Conservation (phyloP, 37 sponge, comb jelly and placozoan genomes). For the Theonella swinhoei region DNA sequence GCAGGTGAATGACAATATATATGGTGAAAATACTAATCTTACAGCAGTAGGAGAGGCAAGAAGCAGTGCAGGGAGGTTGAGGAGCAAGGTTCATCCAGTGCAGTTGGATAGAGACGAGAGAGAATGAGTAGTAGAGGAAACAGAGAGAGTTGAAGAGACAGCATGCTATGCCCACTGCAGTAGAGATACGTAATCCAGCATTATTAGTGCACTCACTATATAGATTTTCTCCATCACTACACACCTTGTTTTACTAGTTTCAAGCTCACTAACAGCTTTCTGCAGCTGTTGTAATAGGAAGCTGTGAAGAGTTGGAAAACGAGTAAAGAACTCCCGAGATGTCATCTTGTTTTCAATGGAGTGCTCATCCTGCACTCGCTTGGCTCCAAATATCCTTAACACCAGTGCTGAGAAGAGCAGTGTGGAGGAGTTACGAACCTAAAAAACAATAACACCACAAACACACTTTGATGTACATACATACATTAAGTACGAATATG, state of each 20-base stretch:
- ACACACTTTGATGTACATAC: not conserved
- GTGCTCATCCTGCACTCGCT: slow-evolving; percentile 71
- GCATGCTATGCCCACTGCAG: not conserved
- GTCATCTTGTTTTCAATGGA: slow-evolving; percentile 85
- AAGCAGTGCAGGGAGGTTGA: slow-evolving; percentile 34
- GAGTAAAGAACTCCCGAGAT: slow-evolving; percentile 76
- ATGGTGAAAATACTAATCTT: not conserved
- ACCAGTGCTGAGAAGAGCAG: slow-evolving; percentile 80
- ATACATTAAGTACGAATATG: not conserved
- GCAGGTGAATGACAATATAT: not conserved
- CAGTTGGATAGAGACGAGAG: slow-evolving; percentile 68
- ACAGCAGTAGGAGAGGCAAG: slow-evolving; percentile 60
- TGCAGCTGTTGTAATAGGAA: slow-evolving; percentile 56
- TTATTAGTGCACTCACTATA: too few species aligned
- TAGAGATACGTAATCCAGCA: not conserved
- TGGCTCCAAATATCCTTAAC: slow-evolving; percentile 86
- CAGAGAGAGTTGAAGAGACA: slow-evolving; percentile 44
- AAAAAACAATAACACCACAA: not conserved
- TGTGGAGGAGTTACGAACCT: slow-evolving; percentile 88
- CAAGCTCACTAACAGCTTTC: slow-evolving; percentile 3
- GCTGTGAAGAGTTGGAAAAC: slow-evolving; percentile 63
- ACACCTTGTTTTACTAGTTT: not conserved
- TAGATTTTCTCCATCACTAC: not conserved
- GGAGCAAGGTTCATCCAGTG: slow-evolving; percentile 46
- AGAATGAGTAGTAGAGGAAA: slow-evolving; percentile 74